Evolutionary conservation across 2,113 vertebrate species (phyloP).

Genomic region (Phasianus colchicus): DNA sequence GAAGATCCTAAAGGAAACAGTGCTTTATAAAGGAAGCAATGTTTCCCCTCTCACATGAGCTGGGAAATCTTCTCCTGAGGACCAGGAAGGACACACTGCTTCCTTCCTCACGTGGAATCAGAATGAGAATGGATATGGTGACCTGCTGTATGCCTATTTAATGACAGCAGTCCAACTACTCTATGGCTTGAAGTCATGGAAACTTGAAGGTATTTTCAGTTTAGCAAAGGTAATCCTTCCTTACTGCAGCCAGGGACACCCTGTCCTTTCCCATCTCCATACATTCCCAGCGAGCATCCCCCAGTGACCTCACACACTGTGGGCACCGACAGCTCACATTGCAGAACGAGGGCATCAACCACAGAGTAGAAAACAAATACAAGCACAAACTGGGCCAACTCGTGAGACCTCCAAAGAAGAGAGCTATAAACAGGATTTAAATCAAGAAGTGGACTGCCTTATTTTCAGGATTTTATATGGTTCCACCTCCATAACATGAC

Average conservation of each 20-base stretch:
- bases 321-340: fast-evolving
- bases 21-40: neutral
- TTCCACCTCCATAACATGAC: fast-evolving
- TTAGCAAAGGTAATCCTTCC: neutral
- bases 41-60: fast-evolving
- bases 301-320: neutral
- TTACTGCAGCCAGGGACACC: neutral
- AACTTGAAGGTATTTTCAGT: neutral
- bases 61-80: neutral
- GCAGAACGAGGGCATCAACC: neutral
- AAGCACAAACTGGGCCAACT: neutral
- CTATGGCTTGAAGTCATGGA: neutral
- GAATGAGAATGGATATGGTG: neutral
- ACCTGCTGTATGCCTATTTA: neutral
- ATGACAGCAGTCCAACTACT: neutral
- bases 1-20: neutral
- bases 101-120: neutral
- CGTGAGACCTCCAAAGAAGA: neutral
- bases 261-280: neutral
- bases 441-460: neutral
- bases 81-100: neutral
- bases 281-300: neutral
- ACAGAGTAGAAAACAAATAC: neutral
- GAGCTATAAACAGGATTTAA: neutral
- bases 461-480: neutral